These are phyloP conservation scores for Bubo blakistoni DNA, from an alignment of 2,113 vertebrate genomes.

Conservation along the genomic window DNA sequence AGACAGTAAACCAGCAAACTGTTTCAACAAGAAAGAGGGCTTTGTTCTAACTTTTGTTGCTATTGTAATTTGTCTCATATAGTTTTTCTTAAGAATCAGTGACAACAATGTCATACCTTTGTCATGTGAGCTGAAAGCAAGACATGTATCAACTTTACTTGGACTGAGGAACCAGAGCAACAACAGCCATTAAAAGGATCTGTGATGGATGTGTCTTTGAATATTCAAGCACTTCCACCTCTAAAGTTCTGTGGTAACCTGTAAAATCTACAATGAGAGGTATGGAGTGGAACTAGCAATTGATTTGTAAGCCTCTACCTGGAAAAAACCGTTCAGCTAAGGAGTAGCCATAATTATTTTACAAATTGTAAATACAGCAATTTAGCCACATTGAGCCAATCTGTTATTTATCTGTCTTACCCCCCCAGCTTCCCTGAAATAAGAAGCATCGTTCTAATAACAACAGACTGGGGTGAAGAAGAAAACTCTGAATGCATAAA, in stretches of 20 bases:
- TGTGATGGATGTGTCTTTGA: neutral
- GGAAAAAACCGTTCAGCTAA: neutral
- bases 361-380: neutral
- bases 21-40: constrained; percentile 6
- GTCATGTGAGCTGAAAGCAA: neutral
- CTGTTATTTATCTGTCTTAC: neutral
- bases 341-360: neutral
- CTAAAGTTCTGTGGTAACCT: neutral
- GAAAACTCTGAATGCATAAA: neutral
- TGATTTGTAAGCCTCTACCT: neutral
- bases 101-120: neutral
- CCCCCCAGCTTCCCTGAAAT: neutral
- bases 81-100: constrained; percentile 30
- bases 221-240: neutral
- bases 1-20: neutral
- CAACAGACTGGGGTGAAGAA: neutral
- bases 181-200: neutral
- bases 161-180: constrained; percentile 20
- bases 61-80: neutral
- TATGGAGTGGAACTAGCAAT: neutral
- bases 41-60: constrained; percentile 28
- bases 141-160: neutral
- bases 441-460: neutral
- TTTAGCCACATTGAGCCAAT: neutral
- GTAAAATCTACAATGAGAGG: neutral